These are phyloP conservation scores for Xylocopa sonorina DNA, from an alignment of 1,140 invertebrate genomes.

Conservation along the genomic window DNA sequence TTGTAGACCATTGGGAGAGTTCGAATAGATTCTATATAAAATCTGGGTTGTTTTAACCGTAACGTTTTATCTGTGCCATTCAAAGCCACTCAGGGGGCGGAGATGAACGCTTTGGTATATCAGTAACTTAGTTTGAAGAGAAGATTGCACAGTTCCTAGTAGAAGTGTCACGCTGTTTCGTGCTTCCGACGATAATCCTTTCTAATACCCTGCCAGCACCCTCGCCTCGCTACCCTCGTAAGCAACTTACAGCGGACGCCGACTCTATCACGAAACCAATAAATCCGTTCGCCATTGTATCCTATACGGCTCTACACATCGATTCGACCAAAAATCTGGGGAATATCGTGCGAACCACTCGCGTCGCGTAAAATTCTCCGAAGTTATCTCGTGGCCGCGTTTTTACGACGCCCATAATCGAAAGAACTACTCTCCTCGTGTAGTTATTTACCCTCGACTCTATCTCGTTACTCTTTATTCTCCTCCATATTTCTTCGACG, in stretches of 20 bases:
- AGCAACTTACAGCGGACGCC: slow-evolving; percentile 6
- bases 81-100: not conserved
- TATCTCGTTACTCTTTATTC: too few relatives aligned
- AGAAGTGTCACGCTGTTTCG: slow-evolving; percentile 8
- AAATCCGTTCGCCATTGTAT: slow-evolving; percentile 45
- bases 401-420: slow-evolving; percentile 34
- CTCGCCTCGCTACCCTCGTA: not conserved
- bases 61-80: not conserved
- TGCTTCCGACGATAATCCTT: slow-evolving; percentile 18
- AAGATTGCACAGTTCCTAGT: slow-evolving; percentile 14
- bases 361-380: slow-evolving; percentile 44
- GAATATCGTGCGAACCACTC: slow-evolving; percentile 3
- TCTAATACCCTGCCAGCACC: not conserved
- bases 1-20: too few relatives aligned
- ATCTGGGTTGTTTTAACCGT: too few relatives aligned
- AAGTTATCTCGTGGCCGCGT: slow-evolving; percentile 32
- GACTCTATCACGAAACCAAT: slow-evolving; percentile 42
- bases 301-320: slow-evolving; percentile 3
- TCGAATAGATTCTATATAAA: too few relatives aligned
- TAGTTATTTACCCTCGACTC: too few relatives aligned
- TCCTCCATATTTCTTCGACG: not conserved
- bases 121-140: not conserved
- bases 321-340: slow-evolving; percentile 19
- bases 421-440: too few relatives aligned
- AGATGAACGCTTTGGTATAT: not conserved